Evolutionary conservation across 2,113 vertebrate genomes (phyloP), one percentile per base, ranked within the genome.

Genomic region (Beaufortia kweichowensis): DNA sequence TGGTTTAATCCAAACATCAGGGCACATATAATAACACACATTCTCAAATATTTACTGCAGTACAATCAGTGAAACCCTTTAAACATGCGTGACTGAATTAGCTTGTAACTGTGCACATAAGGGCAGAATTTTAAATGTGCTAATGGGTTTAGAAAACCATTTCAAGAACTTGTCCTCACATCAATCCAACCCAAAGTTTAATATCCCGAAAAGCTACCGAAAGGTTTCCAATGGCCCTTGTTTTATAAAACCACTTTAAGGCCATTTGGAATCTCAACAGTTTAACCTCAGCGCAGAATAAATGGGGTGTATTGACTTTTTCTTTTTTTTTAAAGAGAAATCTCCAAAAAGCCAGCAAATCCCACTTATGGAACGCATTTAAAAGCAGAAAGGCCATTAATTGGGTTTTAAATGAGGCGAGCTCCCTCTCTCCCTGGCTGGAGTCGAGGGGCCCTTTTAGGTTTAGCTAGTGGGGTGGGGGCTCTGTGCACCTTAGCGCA

Each of bases 401-500:
- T 81, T 78, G 82, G 79, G 76, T 83, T 86, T 84, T 85, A 84
- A 85, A 86, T 82, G 72, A 73, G 78, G 73, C 76, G 64, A 84
- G 82, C 85, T 72, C 56, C 66, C 66, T 61, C 53, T 59, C 80
- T 73, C 70, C 57, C 77, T 71, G 64, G 66, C 74, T 73, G 26
- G 77, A 64, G 67, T 81, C 43, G 80, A 83, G 82, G 84, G 82
- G 81, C 82, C 77, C 77, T 80, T 85, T 87, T 79, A 81, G 83
- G 86, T 85, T 86, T 86, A 72, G 57, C 73, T 80, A 75, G 85
- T 26, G 50, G 55, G 65, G 84, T 85, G 88, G 78, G 48, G 83
- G 85, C 81, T 88, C 84, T 85, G 87, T 87, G 72, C 87, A 88
- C 87, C 86, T 87, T 79, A 84, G 85, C 81, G 75, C 81, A 31